phyloP scores from a whole-genome alignment of 2,797 vertebrate genomes.

The Anolis apletophallus region DNA sequence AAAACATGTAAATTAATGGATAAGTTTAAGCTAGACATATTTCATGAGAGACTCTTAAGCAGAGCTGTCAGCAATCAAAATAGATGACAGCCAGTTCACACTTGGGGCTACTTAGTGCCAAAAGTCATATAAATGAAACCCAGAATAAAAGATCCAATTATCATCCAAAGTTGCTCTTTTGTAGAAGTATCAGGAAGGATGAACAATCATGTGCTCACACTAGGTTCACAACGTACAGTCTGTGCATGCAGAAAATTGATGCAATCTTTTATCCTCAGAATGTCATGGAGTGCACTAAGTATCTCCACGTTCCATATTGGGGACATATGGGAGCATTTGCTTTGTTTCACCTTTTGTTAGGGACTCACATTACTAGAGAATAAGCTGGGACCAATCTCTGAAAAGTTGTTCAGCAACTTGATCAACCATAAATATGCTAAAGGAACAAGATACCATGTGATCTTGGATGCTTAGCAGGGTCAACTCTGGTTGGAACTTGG shows the following conservation, averaged over 20 bases:
- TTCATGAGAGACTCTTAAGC: background rate
- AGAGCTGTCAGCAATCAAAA: background rate
- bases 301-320: background rate
- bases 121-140: background rate
- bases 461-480: too few species aligned
- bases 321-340: background rate
- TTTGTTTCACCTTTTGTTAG: background rate
- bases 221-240: background rate
- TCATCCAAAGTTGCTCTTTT: background rate
- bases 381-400: background rate
- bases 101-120: background rate
- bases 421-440: too few species aligned
- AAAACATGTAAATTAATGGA: conserved; percentile 2
- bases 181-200: background rate
- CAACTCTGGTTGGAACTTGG: too few species aligned
- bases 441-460: too few species aligned
- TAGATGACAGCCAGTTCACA: background rate
- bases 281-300: background rate
- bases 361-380: background rate
- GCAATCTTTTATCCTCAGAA: background rate
- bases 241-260: background rate
- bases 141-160: background rate
- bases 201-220: background rate
- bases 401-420: background rate
- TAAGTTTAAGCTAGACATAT: background rate